phyloP scores from a whole-genome alignment of 2,888 invertebrate species.

The Meghimatium bilineatum region DNA sequence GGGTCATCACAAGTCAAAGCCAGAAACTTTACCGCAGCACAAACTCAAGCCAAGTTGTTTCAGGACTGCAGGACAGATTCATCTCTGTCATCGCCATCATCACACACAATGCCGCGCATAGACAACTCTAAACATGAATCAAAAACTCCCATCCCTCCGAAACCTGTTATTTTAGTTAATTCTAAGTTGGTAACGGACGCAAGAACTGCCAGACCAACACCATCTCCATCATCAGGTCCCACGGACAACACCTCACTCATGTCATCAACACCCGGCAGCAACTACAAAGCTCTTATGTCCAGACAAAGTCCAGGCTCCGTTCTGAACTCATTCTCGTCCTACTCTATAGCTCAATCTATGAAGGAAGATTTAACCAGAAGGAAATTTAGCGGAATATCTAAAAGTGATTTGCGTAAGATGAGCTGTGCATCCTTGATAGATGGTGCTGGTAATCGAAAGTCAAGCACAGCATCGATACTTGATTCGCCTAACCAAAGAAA shows the following conservation, averaged over 20 bases:
- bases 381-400: conserved; percentile 39
- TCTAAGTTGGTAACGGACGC: conserved; percentile 32
- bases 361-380: conserved; percentile 24
- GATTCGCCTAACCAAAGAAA: conserved; percentile 32
- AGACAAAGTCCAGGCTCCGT: conserved; percentile 30
- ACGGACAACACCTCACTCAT: neutral
- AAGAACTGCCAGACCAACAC: neutral
- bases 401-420: conserved; percentile 41
- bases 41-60: conserved; percentile 22
- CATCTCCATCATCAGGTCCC: conserved; percentile 5
- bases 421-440: conserved; percentile 39
- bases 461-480: conserved; percentile 30
- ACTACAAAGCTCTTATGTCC: neutral
- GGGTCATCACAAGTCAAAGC: conserved; percentile 58
- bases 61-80: conserved; percentile 24
- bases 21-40: conserved; percentile 36
- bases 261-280: conserved; percentile 27
- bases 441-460: conserved; percentile 13
- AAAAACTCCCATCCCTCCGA: neutral
- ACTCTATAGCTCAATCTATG: conserved; percentile 48
- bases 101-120: conserved; percentile 22
- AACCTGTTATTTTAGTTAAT: conserved; percentile 43
- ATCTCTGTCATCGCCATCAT: conserved; percentile 37
- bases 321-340: conserved; percentile 47
- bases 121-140: conserved; percentile 16